Evolutionary conservation across 1,140 invertebrate species (phyloP), one percentile per base, ranked within the genome.

Genomic region (Cecropterus lyciades): DNA sequence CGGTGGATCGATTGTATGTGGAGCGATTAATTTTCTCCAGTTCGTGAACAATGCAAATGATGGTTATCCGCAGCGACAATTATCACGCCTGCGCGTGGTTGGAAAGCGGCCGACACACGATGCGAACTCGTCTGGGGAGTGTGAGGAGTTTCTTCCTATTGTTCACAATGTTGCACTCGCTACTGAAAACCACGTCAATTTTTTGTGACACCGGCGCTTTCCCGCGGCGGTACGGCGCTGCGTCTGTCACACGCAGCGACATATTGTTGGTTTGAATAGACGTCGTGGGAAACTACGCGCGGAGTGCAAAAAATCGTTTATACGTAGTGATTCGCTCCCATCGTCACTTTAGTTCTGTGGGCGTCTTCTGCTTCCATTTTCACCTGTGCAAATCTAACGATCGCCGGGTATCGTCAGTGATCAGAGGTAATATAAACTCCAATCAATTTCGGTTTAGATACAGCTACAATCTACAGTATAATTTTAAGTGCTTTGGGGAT

Each of bases 131-230:
- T 72, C 72, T 78, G 72, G 57, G 64, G 62, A 73, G 70, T 86
- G 81, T 84, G 85, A 81, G 81, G 69, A 79, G 74, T 89, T 89
- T 89, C 88, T 83, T 87, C 83, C 81, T 86, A 89, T 91, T 91
- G 88, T 91, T 87, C 56, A n/a, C n/a, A 60, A 70, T 71, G 65
- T 63, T 59, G 64, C 14, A 67, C 63, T 48, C 64, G 56, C 57
- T 57, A 66, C 72, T 84, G 75, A 87, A 87, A 85, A 82, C 84
- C 63, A 69, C 72, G 46, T 46, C 27, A 30, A 67, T 74, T 85
- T 84, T 84, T 82, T 75, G 63, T 62, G 63, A 49, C 45, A 20
- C 59, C 52, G 69, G 69, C 78, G 74, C 85, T 88, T 85, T 88
- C 84, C 80, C 81, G 79, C 42, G 42, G 43, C 48, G 56, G 52